phyloP scores from a whole-genome alignment of 1,140 invertebrate species.

The Drosophila ironensis region DNA sequence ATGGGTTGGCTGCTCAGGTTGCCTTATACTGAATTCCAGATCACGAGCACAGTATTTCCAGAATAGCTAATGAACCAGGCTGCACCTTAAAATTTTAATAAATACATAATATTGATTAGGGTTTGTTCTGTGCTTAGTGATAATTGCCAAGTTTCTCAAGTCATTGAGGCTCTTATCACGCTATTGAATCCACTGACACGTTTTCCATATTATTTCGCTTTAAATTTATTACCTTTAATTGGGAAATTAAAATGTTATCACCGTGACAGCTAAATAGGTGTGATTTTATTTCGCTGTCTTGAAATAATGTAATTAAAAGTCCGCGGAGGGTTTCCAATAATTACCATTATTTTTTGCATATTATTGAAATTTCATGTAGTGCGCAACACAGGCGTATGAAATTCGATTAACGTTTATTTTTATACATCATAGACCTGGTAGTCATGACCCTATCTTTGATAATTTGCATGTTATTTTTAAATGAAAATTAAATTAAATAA shows the following conservation, averaged over 20 bases:
- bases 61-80: neutral
- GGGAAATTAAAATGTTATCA: conserved; percentile 41
- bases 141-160: neutral
- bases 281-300: conserved; percentile 27
- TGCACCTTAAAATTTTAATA: neutral
- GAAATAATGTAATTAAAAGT: conserved; percentile 47
- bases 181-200: conserved; percentile 12
- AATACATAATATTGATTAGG: neutral
- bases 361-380: no score
- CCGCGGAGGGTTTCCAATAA: conserved; percentile 11
- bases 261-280: conserved; percentile 49
- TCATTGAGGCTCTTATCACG: conserved; percentile 15
- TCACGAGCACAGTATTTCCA: neutral
- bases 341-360: conserved; percentile 22
- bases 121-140: neutral
- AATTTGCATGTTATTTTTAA: conserved; percentile 16
- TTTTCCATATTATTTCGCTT: neutral
- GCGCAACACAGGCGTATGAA: neutral
- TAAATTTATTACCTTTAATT: conserved; percentile 30
- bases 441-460: neutral
- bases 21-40: neutral
- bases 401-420: conserved; percentile 4
- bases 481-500: conserved; percentile 6
- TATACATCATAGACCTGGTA: neutral
- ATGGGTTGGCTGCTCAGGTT: conserved; percentile 5